Conservation (phyloP, 2,113 vertebrate genomes). For the Lycaon pictus region DNA sequence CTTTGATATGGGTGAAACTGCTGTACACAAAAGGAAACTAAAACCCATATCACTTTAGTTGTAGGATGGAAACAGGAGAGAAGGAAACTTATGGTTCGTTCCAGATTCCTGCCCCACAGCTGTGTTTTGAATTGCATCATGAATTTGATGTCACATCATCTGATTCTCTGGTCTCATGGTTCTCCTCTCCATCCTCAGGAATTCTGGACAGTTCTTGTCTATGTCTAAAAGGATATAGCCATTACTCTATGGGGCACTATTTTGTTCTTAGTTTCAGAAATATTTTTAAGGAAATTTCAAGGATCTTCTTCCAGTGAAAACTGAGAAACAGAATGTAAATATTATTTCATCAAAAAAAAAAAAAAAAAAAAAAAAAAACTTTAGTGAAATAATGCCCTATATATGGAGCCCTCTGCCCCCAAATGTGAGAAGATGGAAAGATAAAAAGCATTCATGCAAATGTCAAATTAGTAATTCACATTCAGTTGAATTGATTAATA, state of each 20-base stretch:
- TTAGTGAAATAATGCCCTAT: background rate
- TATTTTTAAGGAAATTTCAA: slow-evolving; percentile 42
- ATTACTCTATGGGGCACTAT: background rate
- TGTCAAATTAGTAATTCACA: background rate
- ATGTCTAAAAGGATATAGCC: background rate
- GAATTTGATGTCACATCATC: slow-evolving; percentile 24
- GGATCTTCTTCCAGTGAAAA: slow-evolving; percentile 50
- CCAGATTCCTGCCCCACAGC: slow-evolving; percentile 60
- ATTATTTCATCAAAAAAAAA: background rate
- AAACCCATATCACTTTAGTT: background rate
- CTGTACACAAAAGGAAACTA: slow-evolving; percentile 16
- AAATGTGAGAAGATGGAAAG: background rate
- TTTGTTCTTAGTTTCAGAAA: background rate
- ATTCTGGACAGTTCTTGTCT: slow-evolving; percentile 30
- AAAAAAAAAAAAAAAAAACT: background rate
- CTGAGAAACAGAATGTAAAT: slow-evolving; percentile 1
- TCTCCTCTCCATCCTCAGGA: slow-evolving; percentile 48
- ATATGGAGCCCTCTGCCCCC: background rate
- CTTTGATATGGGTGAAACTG: background rate
- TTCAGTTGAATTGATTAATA: slow-evolving; percentile 6
- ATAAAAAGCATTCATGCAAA: background rate
- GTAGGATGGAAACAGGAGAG: background rate
- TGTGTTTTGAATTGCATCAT: slow-evolving; percentile 64
- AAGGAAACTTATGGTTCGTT: background rate
- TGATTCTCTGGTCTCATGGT: slow-evolving; percentile 42